Conservation (phyloP, 2,797 vertebrate species). For the Heterohyrax brucei region DNA sequence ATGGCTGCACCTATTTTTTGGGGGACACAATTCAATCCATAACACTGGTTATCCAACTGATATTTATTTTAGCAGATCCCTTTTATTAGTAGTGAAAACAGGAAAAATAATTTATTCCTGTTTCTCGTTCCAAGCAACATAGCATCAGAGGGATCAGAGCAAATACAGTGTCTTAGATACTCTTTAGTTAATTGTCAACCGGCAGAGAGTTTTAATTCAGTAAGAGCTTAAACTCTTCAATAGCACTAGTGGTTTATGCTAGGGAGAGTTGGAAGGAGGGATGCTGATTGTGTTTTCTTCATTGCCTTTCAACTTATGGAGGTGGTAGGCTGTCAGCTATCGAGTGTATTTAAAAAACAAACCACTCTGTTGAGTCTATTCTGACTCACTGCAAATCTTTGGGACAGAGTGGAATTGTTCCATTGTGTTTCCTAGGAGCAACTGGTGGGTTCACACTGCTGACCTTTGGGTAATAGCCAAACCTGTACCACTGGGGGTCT, state of each 20-base stretch:
- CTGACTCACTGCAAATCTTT: too few species aligned
- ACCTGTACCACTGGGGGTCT: too few species aligned
- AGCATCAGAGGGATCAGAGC: conserved; percentile 47
- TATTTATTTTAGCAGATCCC: conserved; percentile 41
- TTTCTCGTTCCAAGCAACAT: conserved; percentile 41
- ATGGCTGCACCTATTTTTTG: too few species aligned
- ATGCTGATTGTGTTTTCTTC: background rate
- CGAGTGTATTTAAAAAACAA: background rate
- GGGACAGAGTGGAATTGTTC: too few species aligned
- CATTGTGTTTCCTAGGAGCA: too few species aligned
- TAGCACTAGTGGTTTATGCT: conserved; percentile 14
- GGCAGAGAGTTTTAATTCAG: conserved; percentile 34
- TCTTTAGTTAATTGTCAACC: conserved; percentile 38
- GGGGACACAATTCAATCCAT: too few species aligned
- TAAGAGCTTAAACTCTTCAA: background rate
- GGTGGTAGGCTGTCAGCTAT: background rate
- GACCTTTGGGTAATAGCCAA: too few species aligned
- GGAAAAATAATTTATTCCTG: conserved; percentile 23
- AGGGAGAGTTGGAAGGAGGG: background rate
- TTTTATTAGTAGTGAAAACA: conserved; percentile 53
- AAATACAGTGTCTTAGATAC: background rate
- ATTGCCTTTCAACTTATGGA: background rate
- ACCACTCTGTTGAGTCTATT: too few species aligned
- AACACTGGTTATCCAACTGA: too few species aligned
- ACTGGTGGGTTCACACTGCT: too few species aligned